Evolutionary conservation across 2,113 vertebrate genomes (phyloP).

Genomic region (Notiomystis cincta): DNA sequence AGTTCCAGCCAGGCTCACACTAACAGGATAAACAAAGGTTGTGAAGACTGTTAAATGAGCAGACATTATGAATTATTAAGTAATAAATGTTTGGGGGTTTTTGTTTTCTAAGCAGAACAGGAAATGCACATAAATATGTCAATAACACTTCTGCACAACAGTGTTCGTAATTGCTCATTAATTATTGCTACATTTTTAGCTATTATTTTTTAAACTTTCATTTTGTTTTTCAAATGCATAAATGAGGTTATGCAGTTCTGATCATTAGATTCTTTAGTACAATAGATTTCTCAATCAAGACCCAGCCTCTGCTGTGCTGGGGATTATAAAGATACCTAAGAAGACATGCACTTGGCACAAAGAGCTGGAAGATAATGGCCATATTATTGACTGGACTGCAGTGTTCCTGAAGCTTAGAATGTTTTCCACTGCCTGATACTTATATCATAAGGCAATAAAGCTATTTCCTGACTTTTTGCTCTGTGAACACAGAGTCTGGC

Average conservation of each 20-base stretch:
- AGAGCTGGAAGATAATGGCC: conserved; percentile 13
- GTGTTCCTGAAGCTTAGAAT: not conserved
- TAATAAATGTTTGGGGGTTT: not conserved
- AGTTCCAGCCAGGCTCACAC: not conserved
- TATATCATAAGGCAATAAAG: conserved; percentile 34
- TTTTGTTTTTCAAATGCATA: not conserved
- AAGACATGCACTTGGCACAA: not conserved
- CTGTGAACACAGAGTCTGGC: not conserved
- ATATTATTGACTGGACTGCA: conserved; percentile 33
- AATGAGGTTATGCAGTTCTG: not conserved
- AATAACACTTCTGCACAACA: not conserved
- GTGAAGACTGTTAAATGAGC: not conserved
- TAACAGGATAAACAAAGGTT: not conserved
- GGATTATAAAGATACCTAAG: not conserved
- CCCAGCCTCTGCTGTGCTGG: not conserved
- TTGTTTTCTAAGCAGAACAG: not conserved
- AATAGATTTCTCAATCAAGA: not conserved
- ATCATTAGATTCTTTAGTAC: not conserved
- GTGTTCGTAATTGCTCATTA: not conserved
- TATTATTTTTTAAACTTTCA: not conserved
- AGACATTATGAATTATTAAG: conserved; percentile 20
- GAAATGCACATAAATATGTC: not conserved
- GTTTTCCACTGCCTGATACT: conserved; percentile 24
- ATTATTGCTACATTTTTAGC: not conserved
- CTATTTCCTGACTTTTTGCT: conserved; percentile 41